Percentiles rank a stretch among this genome's conserved stretches.
Conservation (phyloP, 2,797 vertebrate species). For the Gadopsis bispinosus region DNA sequence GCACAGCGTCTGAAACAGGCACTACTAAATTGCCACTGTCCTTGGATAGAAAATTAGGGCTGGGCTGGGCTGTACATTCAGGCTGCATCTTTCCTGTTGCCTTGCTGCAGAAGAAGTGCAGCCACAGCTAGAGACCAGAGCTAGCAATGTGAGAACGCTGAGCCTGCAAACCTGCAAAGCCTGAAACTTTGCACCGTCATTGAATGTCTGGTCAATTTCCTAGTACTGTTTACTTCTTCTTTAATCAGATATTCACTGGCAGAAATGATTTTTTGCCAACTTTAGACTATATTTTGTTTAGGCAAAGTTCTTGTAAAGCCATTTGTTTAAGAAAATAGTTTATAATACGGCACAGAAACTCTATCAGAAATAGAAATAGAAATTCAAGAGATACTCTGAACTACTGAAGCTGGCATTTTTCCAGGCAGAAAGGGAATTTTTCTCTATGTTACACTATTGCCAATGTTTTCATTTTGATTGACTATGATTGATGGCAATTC, state of each 20-base stretch:
- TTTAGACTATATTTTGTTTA: neutral
- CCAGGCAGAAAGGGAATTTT: neutral
- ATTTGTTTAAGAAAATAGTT: neutral
- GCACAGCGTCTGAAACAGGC: constrained; percentile 56
- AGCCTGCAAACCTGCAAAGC: too few relatives aligned
- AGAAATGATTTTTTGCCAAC: neutral
- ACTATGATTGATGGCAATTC: neutral
- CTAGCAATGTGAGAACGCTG: too few relatives aligned
- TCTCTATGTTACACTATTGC: neutral
- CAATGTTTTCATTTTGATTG: neutral
- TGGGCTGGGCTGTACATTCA: constrained; percentile 21
- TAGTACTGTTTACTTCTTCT: neutral
- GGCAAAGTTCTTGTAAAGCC: neutral
- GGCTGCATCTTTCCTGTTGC: constrained; percentile 51
- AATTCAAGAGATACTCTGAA: neutral
- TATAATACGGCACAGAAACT: neutral
- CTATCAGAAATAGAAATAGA: neutral
- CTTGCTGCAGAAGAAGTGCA: constrained; percentile 14
- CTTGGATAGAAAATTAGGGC: constrained; percentile 63
- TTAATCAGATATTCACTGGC: neutral
- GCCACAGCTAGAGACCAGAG: neutral
- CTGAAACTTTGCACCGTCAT: too few relatives aligned
- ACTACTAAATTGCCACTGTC: constrained; percentile 66
- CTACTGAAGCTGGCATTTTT: neutral
- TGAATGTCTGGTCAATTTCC: neutral